Evolutionary conservation across 2,888 invertebrate genomes (phyloP).

Genomic region (Brassicogethes aeneus): DNA sequence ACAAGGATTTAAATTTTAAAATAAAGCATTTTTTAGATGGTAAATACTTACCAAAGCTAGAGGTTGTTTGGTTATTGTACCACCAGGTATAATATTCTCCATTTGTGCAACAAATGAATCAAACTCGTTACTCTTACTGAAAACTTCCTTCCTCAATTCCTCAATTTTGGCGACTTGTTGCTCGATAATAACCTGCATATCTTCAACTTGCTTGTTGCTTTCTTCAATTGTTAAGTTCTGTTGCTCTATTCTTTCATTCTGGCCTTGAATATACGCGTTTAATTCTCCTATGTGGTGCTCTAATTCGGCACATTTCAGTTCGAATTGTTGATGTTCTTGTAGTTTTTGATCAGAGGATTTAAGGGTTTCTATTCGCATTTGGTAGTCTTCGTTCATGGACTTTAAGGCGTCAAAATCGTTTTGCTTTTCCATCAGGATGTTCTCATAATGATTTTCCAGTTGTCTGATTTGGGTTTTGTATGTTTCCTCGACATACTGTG

Average conservation of each 20-base stretch:
- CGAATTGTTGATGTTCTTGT: conserved; percentile 5
- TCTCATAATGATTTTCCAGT: conserved; percentile 26
- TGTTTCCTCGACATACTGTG: conserved; percentile 15
- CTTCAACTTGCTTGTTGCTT: conserved; percentile 46
- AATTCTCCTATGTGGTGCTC: conserved; percentile 30
- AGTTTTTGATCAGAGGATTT: not conserved
- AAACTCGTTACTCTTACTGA: conserved; percentile 50
- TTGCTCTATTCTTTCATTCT: conserved; percentile 47
- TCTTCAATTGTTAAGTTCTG: conserved; percentile 47
- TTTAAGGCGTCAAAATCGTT: conserved; percentile 1
- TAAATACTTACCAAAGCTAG: conserved; percentile 3
- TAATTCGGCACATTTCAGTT: conserved; percentile 9
- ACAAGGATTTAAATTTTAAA: too few species aligned
- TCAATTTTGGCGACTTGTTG: conserved; percentile 67
- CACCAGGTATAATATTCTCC: conserved; percentile 19
- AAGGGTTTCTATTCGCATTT: not conserved
- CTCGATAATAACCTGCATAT: conserved; percentile 54
- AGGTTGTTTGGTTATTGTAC: conserved; percentile 17
- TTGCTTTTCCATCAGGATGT: conserved; percentile 16
- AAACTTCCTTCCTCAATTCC: conserved; percentile 59
- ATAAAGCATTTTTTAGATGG: not conserved
- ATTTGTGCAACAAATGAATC: conserved; percentile 41
- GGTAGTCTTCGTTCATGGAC: not conserved
- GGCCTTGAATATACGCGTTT: conserved; percentile 46
- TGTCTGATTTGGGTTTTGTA: conserved; percentile 16